Percentiles rank a stretch among this genome's conserved stretches.
Conservation (phyloP, 37 sponge, comb jelly and placozoan species). For the Theonella swinhoei region DNA sequence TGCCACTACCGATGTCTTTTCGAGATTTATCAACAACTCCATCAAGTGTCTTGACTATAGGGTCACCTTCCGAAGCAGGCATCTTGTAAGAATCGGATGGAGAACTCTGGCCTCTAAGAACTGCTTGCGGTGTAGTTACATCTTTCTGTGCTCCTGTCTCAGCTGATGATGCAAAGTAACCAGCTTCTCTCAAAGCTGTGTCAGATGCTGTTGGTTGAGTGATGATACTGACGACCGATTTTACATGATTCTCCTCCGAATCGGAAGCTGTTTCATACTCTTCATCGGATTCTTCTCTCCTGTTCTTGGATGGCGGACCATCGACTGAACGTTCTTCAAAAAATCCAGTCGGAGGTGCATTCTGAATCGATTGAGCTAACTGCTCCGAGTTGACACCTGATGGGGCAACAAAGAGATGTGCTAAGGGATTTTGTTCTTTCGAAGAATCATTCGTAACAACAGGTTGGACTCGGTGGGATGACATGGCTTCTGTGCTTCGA, state of each 20-base stretch:
- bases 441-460: not conserved
- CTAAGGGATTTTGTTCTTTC: not conserved
- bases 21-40: not conserved
- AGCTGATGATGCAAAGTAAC: not conserved
- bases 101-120: not conserved
- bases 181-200: not conserved
- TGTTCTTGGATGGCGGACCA: not conserved
- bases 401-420: not conserved
- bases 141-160: not conserved
- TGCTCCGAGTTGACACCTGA: not conserved
- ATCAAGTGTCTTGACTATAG: not conserved
- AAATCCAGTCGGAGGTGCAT: not conserved
- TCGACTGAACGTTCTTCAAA: not conserved
- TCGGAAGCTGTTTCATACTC: not conserved
- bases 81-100: not conserved
- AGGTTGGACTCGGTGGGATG: not conserved
- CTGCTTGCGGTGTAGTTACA: not conserved
- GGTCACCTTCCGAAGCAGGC: not conserved
- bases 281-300: not conserved
- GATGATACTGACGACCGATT: not conserved
- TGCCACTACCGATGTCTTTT: not conserved
- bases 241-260: not conserved
- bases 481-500: slow-evolving; percentile 4
- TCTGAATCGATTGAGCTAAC: not conserved
- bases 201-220: not conserved